These are phyloP conservation scores for Tyrannus savana DNA, from an alignment of 2,113 vertebrate genomes.

Conservation along the genomic window DNA sequence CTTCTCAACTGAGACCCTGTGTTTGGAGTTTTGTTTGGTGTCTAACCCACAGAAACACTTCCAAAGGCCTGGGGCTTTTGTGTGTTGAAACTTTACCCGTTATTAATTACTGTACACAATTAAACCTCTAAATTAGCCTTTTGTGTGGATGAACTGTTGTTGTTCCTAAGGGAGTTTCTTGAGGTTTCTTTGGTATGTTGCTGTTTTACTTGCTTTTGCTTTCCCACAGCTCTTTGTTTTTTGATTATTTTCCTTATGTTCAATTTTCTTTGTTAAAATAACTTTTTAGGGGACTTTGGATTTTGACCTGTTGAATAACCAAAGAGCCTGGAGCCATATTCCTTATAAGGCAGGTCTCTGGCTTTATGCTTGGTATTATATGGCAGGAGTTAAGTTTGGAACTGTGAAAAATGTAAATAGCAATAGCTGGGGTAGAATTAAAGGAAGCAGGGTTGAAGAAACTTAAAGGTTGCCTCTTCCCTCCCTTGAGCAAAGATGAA, in stretches of 20 bases:
- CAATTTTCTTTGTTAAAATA: constrained; percentile 30
- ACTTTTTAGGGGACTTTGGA: not conserved
- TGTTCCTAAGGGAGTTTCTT: constrained; percentile 33
- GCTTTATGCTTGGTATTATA: not conserved
- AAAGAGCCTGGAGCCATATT: not conserved
- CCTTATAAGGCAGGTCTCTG: not conserved
- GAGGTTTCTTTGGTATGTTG: constrained; percentile 48
- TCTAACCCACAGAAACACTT: not conserved
- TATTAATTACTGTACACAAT: constrained; percentile 30
- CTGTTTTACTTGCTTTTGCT: constrained; percentile 23
- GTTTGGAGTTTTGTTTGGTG: not conserved
- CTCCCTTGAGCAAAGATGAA: not conserved
- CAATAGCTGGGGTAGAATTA: not conserved
- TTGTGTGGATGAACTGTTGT: constrained; percentile 5
- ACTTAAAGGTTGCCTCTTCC: not conserved
- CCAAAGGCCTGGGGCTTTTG: not conserved
- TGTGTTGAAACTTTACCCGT: not conserved
- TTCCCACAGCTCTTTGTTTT: constrained; percentile 38
- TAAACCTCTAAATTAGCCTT: constrained; percentile 46
- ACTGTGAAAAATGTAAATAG: not conserved
- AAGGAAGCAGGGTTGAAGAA: not conserved
- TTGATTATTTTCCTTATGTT: constrained; percentile 5
- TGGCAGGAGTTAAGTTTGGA: not conserved
- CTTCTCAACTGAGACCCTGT: not conserved
- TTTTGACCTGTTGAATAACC: not conserved